Conservation (phyloP, 1,140 invertebrate genomes). For the Aleiodes sp. region DNA sequence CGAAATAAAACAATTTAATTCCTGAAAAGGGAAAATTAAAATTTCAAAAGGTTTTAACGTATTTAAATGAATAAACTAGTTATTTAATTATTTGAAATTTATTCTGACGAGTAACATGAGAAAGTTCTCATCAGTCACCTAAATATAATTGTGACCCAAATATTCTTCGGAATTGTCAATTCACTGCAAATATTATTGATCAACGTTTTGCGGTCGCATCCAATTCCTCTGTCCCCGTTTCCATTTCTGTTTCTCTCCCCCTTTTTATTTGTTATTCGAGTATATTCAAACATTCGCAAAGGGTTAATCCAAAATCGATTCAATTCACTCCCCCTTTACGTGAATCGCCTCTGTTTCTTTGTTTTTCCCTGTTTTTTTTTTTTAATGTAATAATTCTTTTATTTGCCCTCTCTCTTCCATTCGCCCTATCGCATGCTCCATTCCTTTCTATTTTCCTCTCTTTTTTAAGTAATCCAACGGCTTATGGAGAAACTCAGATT, state of each 20-base stretch:
- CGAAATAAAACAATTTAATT: too few species aligned
- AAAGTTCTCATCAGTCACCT: background rate
- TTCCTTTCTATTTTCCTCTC: constrained; percentile 5
- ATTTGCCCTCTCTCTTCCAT: background rate
- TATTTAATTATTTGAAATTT: too few species aligned
- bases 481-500: constrained; percentile 36
- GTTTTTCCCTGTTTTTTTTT: constrained; percentile 3
- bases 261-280: background rate
- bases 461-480: constrained; percentile 32
- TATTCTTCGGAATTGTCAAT: constrained; percentile 30
- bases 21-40: too few species aligned
- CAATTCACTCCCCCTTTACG: constrained; percentile 17
- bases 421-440: background rate
- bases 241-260: background rate
- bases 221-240: background rate
- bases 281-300: constrained; percentile 25
- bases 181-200: constrained; percentile 31
- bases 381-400: background rate
- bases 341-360: constrained; percentile 9
- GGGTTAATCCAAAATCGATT: constrained; percentile 32
- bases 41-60: too few species aligned
- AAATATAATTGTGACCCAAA: constrained; percentile 29
- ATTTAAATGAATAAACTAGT: too few species aligned
- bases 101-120: too few species aligned
- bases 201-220: constrained; percentile 12